Evolutionary conservation across 1,140 invertebrate genomes (phyloP), one percentile per base, ranked within the genome.

Genomic region (Hyphantria cunea): DNA sequence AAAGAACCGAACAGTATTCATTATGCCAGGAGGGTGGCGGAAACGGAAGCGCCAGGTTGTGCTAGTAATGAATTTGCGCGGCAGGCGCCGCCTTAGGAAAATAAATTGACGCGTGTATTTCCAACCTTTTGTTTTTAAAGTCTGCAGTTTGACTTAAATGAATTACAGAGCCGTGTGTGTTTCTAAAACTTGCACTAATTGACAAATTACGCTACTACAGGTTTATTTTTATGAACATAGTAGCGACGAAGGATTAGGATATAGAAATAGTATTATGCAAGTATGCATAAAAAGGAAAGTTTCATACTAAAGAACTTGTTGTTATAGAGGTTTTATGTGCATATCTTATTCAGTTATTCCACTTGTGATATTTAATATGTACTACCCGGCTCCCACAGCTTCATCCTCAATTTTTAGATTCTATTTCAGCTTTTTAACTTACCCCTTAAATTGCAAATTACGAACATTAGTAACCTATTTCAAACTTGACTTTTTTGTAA

Each of bases 1-100:
- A 33, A 4, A 6, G 32, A 44, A 56, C 5, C 15, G 41, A 3
- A 37, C 7, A 41, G 7, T n/a, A 10, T 10, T 14, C 33, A 25
- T 14, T 52, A 49, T 34, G 14, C 59, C 62, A 59, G 73, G 60
- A 51, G 65, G 66, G 70, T 70, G 62, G 66, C 78, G 84, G 83
- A 87, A 88, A 79, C 87, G 85, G 84, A 88, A 90, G 85, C 83
- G 75, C 76, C 75, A 79, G 78, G 68, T 82, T 85, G 78, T 82
- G 78, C 70, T 76, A 68, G 80, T 90, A 90, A 88, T 90, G 84
- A 90, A 90, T 88, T 88, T 79, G 85, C 87, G 82, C 79, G 82
- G 86, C 73, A 78, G 80, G 71, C 76, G 76, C 74, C 84, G 83
- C 79, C 78, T 77, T 73, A 78, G 59, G 72, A 80, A 81, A 86